Evolutionary conservation across 2,888 invertebrate species (phyloP), one percentile per base, ranked within the genome.

Genomic region (Odontomyia ornata): DNA sequence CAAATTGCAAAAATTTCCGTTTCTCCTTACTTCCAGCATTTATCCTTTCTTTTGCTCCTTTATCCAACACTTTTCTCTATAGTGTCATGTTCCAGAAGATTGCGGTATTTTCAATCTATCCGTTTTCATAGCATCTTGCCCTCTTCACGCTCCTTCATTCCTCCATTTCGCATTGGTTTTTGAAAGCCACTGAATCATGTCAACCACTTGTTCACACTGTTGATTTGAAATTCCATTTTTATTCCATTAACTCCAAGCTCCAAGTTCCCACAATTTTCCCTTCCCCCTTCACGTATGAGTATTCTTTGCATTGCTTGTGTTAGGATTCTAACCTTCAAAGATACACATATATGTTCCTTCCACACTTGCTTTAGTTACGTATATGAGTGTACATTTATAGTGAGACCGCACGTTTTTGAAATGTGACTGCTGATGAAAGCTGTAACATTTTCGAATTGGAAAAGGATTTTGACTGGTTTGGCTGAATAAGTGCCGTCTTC

Each of bases 161-260:
- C 60, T 60, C 15, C n/a, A n/a, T 60, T 7, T 23, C 60, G 25
- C 46, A 23, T 36, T 30, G 36, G 36, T 47, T 69, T 46, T 25
- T 25, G 69, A 25, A 69, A 69, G 43, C 46, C 69, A 69, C 69
- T 69, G 69, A 69, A 69, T 69, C 69, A 69, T 69, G 69, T 69
- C 69, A 69, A 69, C 69, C 69, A 69, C 69, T 69, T 69, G 69
- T 69, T 46, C 46, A 69, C 69, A 69, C 46, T 47, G 69, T 69
- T 47, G 69, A 69, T 69, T 69, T 69, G 30, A 47, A 47, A 46
- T 69, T 47, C 21, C 23, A 36, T 30, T 65, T 65, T 28, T 30
- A n/a, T 52, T 52, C 52, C 15, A 15, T 18, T 52, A 52, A 52
- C 52, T n/a, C 52, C 52, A 15, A 13, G 15, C 4, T 15, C 52